Percentiles rank a stretch among this genome's conserved stretches.
Conservation (phyloP, 1,140 invertebrate genomes). For the Meloidogyne floridensis region DNA sequence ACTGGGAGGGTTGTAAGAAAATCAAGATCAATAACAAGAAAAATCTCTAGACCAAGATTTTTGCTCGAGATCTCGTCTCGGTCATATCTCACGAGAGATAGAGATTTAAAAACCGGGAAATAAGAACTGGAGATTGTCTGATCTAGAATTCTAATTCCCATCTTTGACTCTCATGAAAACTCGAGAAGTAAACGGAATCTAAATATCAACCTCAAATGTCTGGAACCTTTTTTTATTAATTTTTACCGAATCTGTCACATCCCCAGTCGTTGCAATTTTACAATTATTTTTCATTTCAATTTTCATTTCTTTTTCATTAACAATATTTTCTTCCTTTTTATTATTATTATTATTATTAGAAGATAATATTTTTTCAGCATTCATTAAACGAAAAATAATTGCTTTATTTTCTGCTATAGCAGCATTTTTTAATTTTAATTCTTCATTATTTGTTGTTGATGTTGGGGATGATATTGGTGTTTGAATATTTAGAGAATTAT, state of each 20-base stretch:
- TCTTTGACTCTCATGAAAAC: no score
- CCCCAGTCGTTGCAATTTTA: conserved; percentile 24
- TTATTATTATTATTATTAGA: background rate
- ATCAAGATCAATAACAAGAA: no score
- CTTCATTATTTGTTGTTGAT: background rate
- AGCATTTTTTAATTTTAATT: conserved; percentile 9
- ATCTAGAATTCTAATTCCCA: no score
- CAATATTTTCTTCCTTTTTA: background rate
- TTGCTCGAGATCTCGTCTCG: no score
- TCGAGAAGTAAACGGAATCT: no score
- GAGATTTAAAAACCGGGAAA: no score
- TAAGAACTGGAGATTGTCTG: no score
- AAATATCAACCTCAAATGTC: no score
- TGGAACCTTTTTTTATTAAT: no score
- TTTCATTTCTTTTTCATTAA: background rate
- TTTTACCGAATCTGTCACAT: conserved; percentile 29
- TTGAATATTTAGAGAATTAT: background rate
- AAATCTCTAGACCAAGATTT: no score
- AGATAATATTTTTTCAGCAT: conserved; percentile 18
- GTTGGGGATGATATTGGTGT: background rate
- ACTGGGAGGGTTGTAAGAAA: no score
- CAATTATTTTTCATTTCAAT: conserved; percentile 4
- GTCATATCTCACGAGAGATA: no score
- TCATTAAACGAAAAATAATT: conserved; percentile 15
- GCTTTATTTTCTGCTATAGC: background rate